These are phyloP conservation scores for Euthynnus affinis DNA, from an alignment of 2,797 vertebrate genomes.

Conservation along the genomic window DNA sequence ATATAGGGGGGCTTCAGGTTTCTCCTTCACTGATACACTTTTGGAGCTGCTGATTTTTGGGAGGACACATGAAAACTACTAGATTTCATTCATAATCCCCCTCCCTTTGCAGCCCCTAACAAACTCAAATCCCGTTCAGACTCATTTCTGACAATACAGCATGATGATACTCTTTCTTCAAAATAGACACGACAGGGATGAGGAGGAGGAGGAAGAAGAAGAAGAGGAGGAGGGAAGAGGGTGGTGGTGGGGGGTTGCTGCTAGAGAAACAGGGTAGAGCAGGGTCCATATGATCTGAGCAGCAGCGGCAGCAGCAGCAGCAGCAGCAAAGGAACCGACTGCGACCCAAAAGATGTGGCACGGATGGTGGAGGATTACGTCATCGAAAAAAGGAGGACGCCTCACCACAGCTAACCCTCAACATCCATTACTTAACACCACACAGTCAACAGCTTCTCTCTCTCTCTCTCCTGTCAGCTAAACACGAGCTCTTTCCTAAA, in stretches of 20 bases:
- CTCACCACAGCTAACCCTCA: constrained; percentile 66
- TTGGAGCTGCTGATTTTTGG: not conserved
- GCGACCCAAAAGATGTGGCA: constrained; percentile 83
- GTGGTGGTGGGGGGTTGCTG: too few relatives aligned
- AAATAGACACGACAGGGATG: not conserved
- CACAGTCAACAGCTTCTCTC: constrained; percentile 32
- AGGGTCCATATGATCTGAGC: constrained; percentile 67
- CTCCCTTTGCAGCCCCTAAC: not conserved
- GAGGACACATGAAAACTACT: not conserved
- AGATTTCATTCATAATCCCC: constrained; percentile 50
- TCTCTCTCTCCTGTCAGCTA: too few relatives aligned
- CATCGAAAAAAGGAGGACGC: constrained; percentile 79
- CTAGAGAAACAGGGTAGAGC: constrained; percentile 21
- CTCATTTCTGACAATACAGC: not conserved
- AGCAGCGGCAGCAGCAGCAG: constrained; percentile 72
- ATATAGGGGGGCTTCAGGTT: too few relatives aligned
- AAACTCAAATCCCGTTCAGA: constrained; percentile 27
- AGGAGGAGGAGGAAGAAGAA: too few relatives aligned
- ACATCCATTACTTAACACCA: constrained; percentile 52
- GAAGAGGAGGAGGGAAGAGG: too few relatives aligned
- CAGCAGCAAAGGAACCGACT: constrained; percentile 73
- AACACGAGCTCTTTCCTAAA: not conserved
- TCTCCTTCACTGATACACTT: constrained; percentile 2
- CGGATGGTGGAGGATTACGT: constrained; percentile 81
- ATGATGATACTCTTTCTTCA: not conserved